Base-by-base conservation (phyloP, 2,797 vertebrate species). In the Chaenodraco wilsoni region DNA sequence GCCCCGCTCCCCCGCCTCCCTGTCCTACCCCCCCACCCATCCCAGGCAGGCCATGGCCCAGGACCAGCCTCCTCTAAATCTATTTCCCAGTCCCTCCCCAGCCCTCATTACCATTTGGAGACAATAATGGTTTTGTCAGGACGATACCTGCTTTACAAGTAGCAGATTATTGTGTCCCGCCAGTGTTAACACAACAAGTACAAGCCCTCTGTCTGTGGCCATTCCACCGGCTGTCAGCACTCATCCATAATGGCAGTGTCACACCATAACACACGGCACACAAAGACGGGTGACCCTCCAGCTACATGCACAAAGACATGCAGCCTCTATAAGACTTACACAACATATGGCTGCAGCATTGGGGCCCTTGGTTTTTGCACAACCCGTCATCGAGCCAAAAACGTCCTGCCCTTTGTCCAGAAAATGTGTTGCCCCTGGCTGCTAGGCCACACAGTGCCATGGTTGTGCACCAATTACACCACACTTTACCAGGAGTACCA, bases 131-230 rank as follows among this genome's bases (percentile, higher is more conserved):
- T 95, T 95, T 95, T 95, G 94, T 95, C 94, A 92, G 87, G 94
- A 93, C 94, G 94, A 95, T 95, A 95, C 95, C 95, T 95, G 93
- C 96, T 95, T 96, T 96, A 96, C 96, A 96, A 96, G 96, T 94
- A 95, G 94, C 95, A 93, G 90, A 95, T 96, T 96, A 95, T 91
- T 95, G 91, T 95, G 95, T 93, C 88, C 94, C 92, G 92, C 94
- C 92, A 95, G 94, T 94, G 94, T 91, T 93, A 95, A 88, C 95
- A 88, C 91, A 94, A 91, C 93, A 93, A 96, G 94, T 94, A 95
- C 95, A 91, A 94, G 89, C 93, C 92, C 93, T 94, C 94, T 90
- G 92, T 95, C 94, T 91, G 89, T 92, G 89, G 92, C 93, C 93
- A 92, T 92, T 93, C 92, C 94, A 94, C 94, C 93, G 93, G 94